Evolutionary conservation across 1,140 invertebrate species (phyloP), one percentile per base, ranked within the genome.

Genomic region (Bemisia tabaci): DNA sequence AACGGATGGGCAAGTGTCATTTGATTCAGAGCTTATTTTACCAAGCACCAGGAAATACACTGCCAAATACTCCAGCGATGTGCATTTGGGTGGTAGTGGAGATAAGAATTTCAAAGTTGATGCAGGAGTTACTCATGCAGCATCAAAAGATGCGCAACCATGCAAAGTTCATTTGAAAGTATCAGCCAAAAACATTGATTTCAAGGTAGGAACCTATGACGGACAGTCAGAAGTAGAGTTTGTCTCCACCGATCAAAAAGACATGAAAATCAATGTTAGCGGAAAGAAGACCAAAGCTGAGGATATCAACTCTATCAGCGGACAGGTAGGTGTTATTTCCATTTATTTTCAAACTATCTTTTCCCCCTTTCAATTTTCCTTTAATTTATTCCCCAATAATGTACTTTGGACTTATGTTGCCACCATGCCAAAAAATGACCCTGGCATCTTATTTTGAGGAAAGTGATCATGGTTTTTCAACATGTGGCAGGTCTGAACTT

Each of bases 121-220:
- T 48, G 23, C 27, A 23, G 26, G 48, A 5, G 26, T 64, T 22
- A 39, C 27, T 26, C 26, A 64, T 21, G 22, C 24, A 22, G 22
- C 63, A 17, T 22, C 63, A 2, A 26, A 26, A 23, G 63, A 39
- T 22, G 66, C 62, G 17, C 58, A 67, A 22, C 70, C 68, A 23
- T 48, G 27, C 2, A 66, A 70, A 59, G n/a, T 71, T 22, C 21
- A 24, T 2, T 21, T 71, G 23, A 66, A 70, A 59, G 21, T 68
- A 12, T 63, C 61, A 39, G 71, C 66, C 33, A 71, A 71, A 58
- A 70, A 71, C 33, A 59, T 71, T 26, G 66, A 72, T 65, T 24
- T 63, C 1, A 63, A 68, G 21, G 48, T 60, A 23, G 48, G 48
- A 17, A 61, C 65, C 23, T 68, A 71, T 66, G 71, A 72, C 60